Evolutionary conservation across 2,113 vertebrate species (phyloP).

Genomic region (Rhagologus leucostigma): DNA sequence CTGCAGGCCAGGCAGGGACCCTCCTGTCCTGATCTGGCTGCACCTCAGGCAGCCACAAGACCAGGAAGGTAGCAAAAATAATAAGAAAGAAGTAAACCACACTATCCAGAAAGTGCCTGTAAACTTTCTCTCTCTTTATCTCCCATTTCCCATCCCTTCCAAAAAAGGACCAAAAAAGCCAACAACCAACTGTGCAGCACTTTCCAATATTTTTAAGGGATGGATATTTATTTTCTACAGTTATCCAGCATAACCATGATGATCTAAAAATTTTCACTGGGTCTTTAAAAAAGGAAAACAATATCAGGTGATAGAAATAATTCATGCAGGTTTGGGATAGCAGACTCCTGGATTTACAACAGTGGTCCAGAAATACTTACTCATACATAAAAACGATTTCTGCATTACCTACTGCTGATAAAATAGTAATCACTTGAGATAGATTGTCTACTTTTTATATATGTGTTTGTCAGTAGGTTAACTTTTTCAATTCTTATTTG

Average conservation of each 20-base stretch:
- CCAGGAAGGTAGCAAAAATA: neutral
- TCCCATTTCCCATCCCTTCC: neutral
- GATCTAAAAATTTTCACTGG: neutral
- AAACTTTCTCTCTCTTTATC: neutral
- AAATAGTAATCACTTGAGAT: neutral
- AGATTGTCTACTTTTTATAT: neutral
- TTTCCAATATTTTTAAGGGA: neutral
- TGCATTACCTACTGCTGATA: neutral
- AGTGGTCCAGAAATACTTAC: neutral
- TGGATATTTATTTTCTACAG: neutral
- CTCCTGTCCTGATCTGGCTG: too few relatives aligned
- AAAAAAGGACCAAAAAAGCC: neutral
- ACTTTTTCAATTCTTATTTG: neutral
- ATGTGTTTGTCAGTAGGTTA: neutral
- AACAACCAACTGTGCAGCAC: neutral
- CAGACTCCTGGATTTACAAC: neutral
- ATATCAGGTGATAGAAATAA: neutral
- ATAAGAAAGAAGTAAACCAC: neutral
- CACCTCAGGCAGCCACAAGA: neutral
- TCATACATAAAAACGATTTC: neutral
- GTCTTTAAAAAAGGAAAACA: neutral
- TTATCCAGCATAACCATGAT: neutral
- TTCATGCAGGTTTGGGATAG: neutral
- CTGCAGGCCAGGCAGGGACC: neutral
- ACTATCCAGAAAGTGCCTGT: neutral